Conservation (phyloP, 2,888 invertebrate species). For the Cheilosia urbana region DNA sequence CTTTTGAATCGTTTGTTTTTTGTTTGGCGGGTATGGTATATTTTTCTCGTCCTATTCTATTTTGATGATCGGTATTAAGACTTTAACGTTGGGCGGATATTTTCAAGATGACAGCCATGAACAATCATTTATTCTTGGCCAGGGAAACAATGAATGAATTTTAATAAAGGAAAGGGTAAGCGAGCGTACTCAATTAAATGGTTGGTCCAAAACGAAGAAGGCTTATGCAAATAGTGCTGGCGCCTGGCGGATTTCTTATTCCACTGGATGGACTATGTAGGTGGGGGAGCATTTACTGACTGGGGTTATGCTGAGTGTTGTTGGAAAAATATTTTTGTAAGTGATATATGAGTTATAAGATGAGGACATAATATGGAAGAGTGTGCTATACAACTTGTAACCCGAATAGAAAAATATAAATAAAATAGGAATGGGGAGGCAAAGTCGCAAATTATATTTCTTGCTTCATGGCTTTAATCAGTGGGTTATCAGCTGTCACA, state of each 20-base stretch:
- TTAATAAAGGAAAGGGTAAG: constrained; percentile 55
- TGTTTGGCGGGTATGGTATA: constrained; percentile 10
- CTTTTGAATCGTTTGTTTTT: constrained; percentile 72
- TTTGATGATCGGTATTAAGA: constrained; percentile 73
- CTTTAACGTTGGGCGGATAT: constrained; percentile 68
- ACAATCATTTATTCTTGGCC: constrained; percentile 70
- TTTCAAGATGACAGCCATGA: constrained; percentile 64
- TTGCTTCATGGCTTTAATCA: no score
- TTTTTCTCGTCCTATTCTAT: constrained; percentile 51
- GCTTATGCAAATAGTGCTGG: constrained; percentile 27
- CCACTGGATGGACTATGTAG: background rate
- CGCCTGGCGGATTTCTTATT: constrained; percentile 19
- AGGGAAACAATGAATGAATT: constrained; percentile 63
- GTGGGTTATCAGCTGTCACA: no score
- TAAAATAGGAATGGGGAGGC: no score
- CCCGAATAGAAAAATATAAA: no score
- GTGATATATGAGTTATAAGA: no score
- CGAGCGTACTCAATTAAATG: constrained; percentile 17
- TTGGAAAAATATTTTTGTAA: no score
- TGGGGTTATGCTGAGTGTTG: no score
- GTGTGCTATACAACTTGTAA: no score
- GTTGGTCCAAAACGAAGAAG: constrained; percentile 12
- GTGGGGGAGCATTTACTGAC: background rate
- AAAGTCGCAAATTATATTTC: no score
- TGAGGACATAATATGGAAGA: no score